Base-by-base conservation (phyloP, 2,888 invertebrate genomes). In the Cepaea hortensis region DNA sequence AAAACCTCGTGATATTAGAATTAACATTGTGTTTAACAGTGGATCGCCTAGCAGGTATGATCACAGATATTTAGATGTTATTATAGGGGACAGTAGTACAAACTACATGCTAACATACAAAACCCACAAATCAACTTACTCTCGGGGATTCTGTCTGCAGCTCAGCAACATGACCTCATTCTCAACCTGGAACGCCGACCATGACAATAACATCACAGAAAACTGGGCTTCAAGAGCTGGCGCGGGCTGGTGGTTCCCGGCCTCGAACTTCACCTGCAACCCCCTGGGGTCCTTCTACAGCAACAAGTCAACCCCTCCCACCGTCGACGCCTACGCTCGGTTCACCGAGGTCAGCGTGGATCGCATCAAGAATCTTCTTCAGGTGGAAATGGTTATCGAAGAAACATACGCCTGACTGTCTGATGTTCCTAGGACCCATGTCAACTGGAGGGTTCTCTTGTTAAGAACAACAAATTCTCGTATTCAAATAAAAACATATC, bases 151-250 rank as follows among this genome's bases (percentile, higher is more conserved):
- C 61, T 83, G 83, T 23, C 61, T 83, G 55, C 6, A n/a, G 4
- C 55, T n/a, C 23, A 70, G 65, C 46, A 80, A 73, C n/a, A 73
- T 35, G 55, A 70, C 50, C 46, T 48, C 81, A 35, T 85, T 85
- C 73, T 80, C 80, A 72, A 85, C 73, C 48, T 81, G 35, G 13
- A 81, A 81, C 75, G 65, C 62, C 48, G 85, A 81, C 50, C 23
- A 81, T 35, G 75, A 81, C 35, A 72, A 23, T 4, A 81, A 81
- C 75, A n/a, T 9, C 55, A 81, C 20, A n/a, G 15, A 46, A 11
- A 81, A 81, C 62, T 85, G 81, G 46, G 85, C 81, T 7, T 5
- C 6, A n/a, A 23, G 11, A 3, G 80, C 80, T 11, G 62, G 65
- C 4, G 80, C 65, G 3, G 80, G 80, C 65, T 80, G 80, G 80